Percentiles rank a stretch among this genome's conserved stretches.
Conservation (phyloP, 2,888 invertebrate genomes). For the Drosophila ustulata region DNA sequence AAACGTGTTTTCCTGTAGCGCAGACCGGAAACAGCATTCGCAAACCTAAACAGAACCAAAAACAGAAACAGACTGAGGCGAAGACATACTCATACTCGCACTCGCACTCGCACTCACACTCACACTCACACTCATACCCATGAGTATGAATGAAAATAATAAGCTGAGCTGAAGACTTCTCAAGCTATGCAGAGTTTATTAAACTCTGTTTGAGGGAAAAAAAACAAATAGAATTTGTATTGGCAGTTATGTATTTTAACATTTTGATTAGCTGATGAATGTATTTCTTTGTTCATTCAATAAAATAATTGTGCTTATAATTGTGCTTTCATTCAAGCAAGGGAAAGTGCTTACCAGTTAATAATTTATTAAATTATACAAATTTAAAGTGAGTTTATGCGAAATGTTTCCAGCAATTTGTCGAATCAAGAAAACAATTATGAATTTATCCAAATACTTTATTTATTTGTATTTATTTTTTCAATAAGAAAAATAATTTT, state of each 20-base stretch:
- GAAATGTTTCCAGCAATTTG: not conserved
- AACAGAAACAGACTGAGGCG: constrained; percentile 7
- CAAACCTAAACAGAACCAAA: constrained; percentile 70
- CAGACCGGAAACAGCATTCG: constrained; percentile 73
- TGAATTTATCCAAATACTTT: no score
- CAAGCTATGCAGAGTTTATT: constrained; percentile 14
- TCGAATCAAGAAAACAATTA: not conserved
- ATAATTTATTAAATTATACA: not conserved
- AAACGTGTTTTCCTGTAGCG: constrained; percentile 69
- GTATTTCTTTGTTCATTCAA: constrained; percentile 1
- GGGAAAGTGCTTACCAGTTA: not conserved
- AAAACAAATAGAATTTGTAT: not conserved
- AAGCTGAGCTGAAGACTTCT: not conserved
- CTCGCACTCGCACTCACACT: constrained; percentile 2
- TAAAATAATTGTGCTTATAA: not conserved
- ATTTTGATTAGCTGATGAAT: not conserved
- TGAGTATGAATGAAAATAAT: constrained; percentile 24
- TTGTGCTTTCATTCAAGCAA: not conserved
- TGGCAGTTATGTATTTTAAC: not conserved
- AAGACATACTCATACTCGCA: constrained; percentile 10
- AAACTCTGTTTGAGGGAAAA: not conserved
- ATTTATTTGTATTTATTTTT: no score
- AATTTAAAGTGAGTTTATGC: not conserved
- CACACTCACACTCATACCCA: constrained; percentile 3
- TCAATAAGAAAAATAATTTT: no score